Conservation (phyloP, 2,113 vertebrate species). For the Colaptes auratus region DNA sequence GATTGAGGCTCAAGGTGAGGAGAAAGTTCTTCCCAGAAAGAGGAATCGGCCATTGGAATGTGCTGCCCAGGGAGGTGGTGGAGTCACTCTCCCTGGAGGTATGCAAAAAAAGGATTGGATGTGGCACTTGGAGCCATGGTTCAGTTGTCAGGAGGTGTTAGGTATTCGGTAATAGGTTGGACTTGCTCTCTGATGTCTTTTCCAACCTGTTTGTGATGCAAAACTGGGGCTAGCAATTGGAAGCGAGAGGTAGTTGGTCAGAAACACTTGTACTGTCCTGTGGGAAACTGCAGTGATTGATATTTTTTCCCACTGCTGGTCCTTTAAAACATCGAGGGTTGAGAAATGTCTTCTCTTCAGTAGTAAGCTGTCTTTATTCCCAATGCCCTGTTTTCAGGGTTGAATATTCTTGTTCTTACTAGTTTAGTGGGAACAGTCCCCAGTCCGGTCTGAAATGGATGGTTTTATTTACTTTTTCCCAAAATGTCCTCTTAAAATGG, state of each 20-base stretch:
- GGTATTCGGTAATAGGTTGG: too few relatives aligned
- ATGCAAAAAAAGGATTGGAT: too few relatives aligned
- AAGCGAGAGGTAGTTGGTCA: background rate
- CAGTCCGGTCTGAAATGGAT: background rate
- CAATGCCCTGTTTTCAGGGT: background rate
- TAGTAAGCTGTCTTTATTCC: background rate
- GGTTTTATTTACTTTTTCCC: background rate
- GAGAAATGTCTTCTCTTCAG: background rate
- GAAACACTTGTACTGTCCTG: background rate
- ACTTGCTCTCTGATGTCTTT: too few relatives aligned
- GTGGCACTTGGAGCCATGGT: too few relatives aligned
- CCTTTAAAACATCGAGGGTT: background rate
- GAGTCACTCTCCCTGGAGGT: too few relatives aligned
- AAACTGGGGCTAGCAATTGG: background rate
- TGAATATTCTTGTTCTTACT: background rate
- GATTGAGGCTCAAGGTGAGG: too few relatives aligned
- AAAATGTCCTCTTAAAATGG: accelerated
- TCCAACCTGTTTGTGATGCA: too few relatives aligned
- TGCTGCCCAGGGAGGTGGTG: too few relatives aligned
- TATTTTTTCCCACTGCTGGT: background rate
- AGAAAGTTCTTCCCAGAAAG: too few relatives aligned
- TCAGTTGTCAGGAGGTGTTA: too few relatives aligned
- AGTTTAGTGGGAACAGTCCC: background rate
- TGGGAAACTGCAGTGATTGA: background rate
- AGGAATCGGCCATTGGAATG: too few relatives aligned